Conservation (phyloP, 2,888 invertebrate species). For the Unio pictorum region DNA sequence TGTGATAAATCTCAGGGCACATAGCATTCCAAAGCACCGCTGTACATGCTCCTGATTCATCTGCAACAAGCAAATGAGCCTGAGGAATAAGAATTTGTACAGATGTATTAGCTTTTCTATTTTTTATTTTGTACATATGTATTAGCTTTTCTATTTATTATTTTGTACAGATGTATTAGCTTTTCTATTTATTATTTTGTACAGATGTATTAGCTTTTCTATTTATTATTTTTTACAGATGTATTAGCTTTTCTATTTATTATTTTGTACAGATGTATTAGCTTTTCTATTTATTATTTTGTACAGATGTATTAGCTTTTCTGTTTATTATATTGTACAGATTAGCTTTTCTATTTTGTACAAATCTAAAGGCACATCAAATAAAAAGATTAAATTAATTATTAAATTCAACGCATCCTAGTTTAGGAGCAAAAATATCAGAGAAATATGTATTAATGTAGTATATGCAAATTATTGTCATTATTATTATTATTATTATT, state of each 20-base stretch:
- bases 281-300: neutral
- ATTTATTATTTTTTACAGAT: neutral
- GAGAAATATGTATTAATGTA: too few relatives aligned
- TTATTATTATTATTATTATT: too few relatives aligned
- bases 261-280: neutral
- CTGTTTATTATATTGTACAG: neutral
- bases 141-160: neutral
- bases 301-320: neutral
- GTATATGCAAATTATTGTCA: too few relatives aligned
- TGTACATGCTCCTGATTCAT: conserved; percentile 47
- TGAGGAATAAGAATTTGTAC: conserved; percentile 16
- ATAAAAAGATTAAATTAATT: too few relatives aligned
- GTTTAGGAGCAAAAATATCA: too few relatives aligned
- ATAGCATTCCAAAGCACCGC: conserved; percentile 52
- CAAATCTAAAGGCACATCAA: too few relatives aligned
- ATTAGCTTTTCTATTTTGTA: neutral
- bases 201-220: neutral
- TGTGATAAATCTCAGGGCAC: conserved; percentile 33
- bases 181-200: neutral
- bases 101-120: neutral
- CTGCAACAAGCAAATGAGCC: conserved; percentile 48
- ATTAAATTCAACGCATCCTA: too few relatives aligned
- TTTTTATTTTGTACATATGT: neutral
- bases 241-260: neutral
- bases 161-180: neutral